A percentile compares a stretch with the other conserved stretches of the same genome.
Evolutionary conservation across 2,888 invertebrate species (phyloP).

Genomic region (Hanleya hanleyi): DNA sequence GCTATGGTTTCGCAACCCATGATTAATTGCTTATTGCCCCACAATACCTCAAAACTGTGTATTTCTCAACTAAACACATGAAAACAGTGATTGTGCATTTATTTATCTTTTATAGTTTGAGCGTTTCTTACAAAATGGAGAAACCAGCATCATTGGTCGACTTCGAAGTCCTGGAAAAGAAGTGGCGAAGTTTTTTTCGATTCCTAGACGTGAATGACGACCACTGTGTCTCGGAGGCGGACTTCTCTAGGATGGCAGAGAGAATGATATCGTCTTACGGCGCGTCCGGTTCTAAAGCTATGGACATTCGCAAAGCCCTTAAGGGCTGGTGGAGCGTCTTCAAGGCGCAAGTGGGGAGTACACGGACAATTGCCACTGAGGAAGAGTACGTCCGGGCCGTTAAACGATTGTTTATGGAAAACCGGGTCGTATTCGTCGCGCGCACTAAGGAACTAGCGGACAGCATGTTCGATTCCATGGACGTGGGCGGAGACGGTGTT

Average conservation of each 20-base stretch:
- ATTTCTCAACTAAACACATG: no score
- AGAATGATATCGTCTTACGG: not conserved
- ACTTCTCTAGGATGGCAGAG: not conserved
- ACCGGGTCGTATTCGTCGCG: not conserved
- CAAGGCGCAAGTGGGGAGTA: not conserved
- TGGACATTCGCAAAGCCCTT: not conserved
- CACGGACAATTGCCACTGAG: slow-evolving; percentile 5
- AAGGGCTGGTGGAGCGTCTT: slow-evolving; percentile 10
- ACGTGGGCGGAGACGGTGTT: not conserved
- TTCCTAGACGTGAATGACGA: slow-evolving; percentile 3
- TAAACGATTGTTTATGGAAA: not conserved
- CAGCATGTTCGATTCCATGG: slow-evolving; percentile 1
- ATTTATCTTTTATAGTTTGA: no score
- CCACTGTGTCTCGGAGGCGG: not conserved
- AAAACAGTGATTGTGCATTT: no score
- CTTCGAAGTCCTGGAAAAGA: not conserved
- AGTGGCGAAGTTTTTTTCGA: slow-evolving; percentile 3
- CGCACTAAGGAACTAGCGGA: slow-evolving; percentile 6
- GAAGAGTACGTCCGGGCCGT: slow-evolving; percentile 2
- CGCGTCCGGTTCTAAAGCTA: not conserved
- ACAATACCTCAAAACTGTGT: no score
- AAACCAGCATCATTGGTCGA: not conserved
- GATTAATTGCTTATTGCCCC: no score
- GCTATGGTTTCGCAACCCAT: no score
- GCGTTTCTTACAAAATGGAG: no score